Evolutionary conservation across 2,888 invertebrate genomes (phyloP).

Genomic region (Tuberolachnus salignus): DNA sequence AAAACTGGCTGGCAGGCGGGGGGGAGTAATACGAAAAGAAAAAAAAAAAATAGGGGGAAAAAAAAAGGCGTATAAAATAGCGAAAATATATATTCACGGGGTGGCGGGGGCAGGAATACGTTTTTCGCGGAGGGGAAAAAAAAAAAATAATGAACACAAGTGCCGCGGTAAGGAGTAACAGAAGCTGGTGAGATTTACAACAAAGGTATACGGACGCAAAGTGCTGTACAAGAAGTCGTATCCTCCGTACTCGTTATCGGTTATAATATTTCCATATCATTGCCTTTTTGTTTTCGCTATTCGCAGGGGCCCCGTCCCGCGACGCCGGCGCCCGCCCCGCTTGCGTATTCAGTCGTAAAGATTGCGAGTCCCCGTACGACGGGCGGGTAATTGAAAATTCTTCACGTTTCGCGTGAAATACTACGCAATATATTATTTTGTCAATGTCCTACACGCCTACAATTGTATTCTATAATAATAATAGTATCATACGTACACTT

Average conservation of each 20-base stretch:
- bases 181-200: conserved; percentile 34
- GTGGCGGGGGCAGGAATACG: background rate
- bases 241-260: conserved; percentile 36
- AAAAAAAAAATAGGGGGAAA: no score
- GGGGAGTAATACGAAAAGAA: no score
- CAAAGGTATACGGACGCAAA: conserved; percentile 18
- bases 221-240: conserved; percentile 15
- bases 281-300: conserved; percentile 51
- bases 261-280: conserved; percentile 56
- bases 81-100: conserved; percentile 4
- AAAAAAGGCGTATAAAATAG: conserved; percentile 24
- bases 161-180: conserved; percentile 3
- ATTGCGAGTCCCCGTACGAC: conserved; percentile 9
- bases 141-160: conserved; percentile 46
- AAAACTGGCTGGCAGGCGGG: conserved; percentile 2
- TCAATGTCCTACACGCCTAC: no score
- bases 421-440: background rate
- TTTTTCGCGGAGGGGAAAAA: conserved; percentile 37
- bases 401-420: conserved; percentile 1
- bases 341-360: conserved; percentile 42
- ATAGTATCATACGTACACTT: no score
- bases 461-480: no score
- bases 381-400: conserved; percentile 24
- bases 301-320: background rate
- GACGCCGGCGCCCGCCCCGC: background rate